These are phyloP conservation scores for Polylopha cassiicola DNA, from an alignment of 2,888 invertebrate genomes.

Conservation along the genomic window DNA sequence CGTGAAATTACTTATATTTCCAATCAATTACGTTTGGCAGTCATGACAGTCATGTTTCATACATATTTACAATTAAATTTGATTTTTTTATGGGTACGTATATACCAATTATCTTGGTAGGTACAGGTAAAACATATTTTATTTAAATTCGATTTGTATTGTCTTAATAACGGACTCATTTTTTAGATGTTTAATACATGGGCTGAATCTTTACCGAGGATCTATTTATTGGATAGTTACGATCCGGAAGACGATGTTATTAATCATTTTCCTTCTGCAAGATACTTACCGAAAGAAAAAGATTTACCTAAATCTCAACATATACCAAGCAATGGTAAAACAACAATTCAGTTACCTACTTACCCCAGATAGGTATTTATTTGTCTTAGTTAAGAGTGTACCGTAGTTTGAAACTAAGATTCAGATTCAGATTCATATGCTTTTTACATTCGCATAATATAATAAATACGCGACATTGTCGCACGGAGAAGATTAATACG, in stretches of 20 bases:
- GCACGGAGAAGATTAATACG: conserved; percentile 1
- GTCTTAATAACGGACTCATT: conserved; percentile 3
- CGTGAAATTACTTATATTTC: conserved; percentile 46
- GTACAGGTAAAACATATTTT: background rate
- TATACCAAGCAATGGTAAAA: too few species aligned
- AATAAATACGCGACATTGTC: background rate
- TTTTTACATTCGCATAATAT: background rate
- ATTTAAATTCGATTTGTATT: background rate
- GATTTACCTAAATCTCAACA: too few species aligned
- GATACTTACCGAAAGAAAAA: too few species aligned
- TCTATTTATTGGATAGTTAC: too few species aligned
- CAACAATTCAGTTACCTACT: too few species aligned
- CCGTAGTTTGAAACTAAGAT: background rate
- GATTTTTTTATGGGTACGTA: conserved; percentile 34
- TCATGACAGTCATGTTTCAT: conserved; percentile 27
- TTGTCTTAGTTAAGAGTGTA: conserved; percentile 12
- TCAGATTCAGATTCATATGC: background rate
- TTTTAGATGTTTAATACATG: too few species aligned
- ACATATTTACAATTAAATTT: conserved; percentile 25
- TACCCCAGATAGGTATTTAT: background rate
- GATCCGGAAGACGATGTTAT: too few species aligned
- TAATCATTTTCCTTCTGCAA: too few species aligned
- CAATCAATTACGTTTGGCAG: conserved; percentile 23
- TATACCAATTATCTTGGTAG: conserved; percentile 8
- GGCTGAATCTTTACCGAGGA: too few species aligned